Percentiles rank a stretch among this genome's conserved stretches.
These are phyloP conservation scores for Meloidogyne floridensis DNA, from an alignment of 1,140 invertebrate genomes.

Conservation along the genomic window DNA sequence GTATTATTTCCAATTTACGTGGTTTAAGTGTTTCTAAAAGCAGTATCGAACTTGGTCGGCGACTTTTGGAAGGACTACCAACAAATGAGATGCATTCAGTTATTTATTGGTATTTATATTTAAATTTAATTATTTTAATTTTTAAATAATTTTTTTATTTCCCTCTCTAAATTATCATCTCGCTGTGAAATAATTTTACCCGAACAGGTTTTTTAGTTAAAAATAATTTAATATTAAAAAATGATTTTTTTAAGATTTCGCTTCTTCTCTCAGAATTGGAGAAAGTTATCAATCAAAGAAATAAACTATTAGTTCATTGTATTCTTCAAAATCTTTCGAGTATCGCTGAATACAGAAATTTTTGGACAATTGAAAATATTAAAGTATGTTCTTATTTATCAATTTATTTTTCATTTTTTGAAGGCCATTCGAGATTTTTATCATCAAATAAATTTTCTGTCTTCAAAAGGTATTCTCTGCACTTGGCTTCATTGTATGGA, in stretches of 20 bases:
- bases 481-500: constrained; percentile 36
- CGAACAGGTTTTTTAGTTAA: constrained; percentile 41
- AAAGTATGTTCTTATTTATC: constrained; percentile 22
- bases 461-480: constrained; percentile 26
- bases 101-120: constrained; percentile 26
- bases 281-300: neutral
- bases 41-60: constrained; percentile 38
- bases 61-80: constrained; percentile 27
- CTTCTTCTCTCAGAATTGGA: constrained; percentile 31
- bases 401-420: constrained; percentile 18
- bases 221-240: constrained; percentile 3
- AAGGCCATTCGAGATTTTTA: constrained; percentile 38
- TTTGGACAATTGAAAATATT: constrained; percentile 44
- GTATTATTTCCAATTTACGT: constrained; percentile 37
- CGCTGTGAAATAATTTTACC: constrained; percentile 31
- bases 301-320: constrained; percentile 24
- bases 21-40: constrained; percentile 41
- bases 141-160: constrained; percentile 12
- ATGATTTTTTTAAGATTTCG: constrained; percentile 30
- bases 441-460: constrained; percentile 15
- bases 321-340: constrained; percentile 39
- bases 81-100: constrained; percentile 30
- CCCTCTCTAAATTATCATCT: constrained; percentile 43
- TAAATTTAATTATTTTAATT: neutral
- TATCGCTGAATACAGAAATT: constrained; percentile 39